phyloP scores from a whole-genome alignment of 2,113 vertebrate species.

The Pachycephala philippinensis region DNA sequence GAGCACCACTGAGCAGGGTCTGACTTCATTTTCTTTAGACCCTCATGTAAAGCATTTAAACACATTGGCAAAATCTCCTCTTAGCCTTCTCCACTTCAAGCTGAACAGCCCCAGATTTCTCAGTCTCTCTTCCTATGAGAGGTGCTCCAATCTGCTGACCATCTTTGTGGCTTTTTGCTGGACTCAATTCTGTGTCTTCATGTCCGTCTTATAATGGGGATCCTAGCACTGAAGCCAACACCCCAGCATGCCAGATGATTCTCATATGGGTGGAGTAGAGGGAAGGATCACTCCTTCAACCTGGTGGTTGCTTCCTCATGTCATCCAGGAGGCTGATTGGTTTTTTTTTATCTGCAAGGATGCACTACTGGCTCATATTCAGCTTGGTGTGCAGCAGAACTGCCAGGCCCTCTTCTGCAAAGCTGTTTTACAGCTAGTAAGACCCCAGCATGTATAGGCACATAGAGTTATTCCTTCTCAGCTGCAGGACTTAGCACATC shows the following conservation, averaged over 20 bases:
- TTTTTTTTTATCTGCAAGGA: background rate
- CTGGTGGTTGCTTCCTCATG: background rate
- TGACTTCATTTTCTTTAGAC: background rate
- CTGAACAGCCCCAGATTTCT: background rate
- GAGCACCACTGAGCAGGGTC: background rate
- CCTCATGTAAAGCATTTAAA: background rate
- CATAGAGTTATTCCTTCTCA: background rate
- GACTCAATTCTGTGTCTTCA: background rate
- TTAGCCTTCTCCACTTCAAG: background rate
- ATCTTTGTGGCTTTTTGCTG: background rate
- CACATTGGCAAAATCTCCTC: background rate
- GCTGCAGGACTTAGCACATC: background rate
- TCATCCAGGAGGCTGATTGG: accelerated
- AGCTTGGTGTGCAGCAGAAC: background rate
- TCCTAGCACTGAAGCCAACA: background rate
- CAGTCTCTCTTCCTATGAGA: background rate
- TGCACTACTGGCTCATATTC: background rate
- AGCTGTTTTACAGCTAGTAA: background rate
- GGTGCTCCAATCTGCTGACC: background rate
- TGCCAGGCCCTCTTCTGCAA: background rate
- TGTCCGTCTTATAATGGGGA: accelerated
- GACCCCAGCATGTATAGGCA: background rate
- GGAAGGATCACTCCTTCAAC: background rate
- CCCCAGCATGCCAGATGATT: background rate
- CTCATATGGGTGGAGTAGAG: background rate